Evolutionary conservation across 2,888 invertebrate genomes (phyloP).

Genomic region (Neoaliturus tenellus): DNA sequence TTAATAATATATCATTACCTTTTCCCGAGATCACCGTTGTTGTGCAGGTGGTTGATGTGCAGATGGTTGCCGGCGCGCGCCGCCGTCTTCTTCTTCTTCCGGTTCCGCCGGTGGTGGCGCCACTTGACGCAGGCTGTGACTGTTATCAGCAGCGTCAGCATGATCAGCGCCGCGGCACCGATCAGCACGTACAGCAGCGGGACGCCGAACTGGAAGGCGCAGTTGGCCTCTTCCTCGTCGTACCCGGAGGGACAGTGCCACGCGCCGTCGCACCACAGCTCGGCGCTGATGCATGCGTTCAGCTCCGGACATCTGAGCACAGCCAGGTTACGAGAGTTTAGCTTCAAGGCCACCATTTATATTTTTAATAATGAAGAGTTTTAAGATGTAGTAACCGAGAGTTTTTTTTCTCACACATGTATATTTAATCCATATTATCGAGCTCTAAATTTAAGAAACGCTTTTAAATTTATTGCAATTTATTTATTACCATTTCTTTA

Average conservation of each 20-base stretch:
- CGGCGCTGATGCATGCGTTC: slow-evolving; percentile 86
- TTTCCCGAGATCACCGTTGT: slow-evolving; percentile 76
- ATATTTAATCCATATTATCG: no score
- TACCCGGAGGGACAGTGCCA: slow-evolving; percentile 88
- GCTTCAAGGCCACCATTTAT: no score
- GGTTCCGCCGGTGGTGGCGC: slow-evolving; percentile 74
- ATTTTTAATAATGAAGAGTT: no score
- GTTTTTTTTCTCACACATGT: no score
- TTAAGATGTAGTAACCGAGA: no score
- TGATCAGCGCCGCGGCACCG: slow-evolving; percentile 79
- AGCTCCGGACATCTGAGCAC: slow-evolving; percentile 87
- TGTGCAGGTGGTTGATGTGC: slow-evolving; percentile 77
- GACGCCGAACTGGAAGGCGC: slow-evolving; percentile 81
- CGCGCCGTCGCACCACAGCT: slow-evolving; percentile 88
- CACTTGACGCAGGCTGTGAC: slow-evolving; percentile 76
- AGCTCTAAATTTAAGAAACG: no score
- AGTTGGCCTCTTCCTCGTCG: slow-evolving; percentile 87
- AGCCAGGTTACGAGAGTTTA: no score
- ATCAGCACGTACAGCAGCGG: slow-evolving; percentile 81
- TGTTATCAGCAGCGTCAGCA: slow-evolving; percentile 77
- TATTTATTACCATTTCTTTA: no score
- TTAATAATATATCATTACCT: no score
- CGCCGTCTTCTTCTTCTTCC: slow-evolving; percentile 75
- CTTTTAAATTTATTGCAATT: no score
- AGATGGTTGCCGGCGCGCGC: slow-evolving; percentile 74